Percentiles rank a stretch among this genome's conserved stretches.
Evolutionary conservation across 2,113 vertebrate genomes (phyloP).

Genomic region (Cavia porcellus): DNA sequence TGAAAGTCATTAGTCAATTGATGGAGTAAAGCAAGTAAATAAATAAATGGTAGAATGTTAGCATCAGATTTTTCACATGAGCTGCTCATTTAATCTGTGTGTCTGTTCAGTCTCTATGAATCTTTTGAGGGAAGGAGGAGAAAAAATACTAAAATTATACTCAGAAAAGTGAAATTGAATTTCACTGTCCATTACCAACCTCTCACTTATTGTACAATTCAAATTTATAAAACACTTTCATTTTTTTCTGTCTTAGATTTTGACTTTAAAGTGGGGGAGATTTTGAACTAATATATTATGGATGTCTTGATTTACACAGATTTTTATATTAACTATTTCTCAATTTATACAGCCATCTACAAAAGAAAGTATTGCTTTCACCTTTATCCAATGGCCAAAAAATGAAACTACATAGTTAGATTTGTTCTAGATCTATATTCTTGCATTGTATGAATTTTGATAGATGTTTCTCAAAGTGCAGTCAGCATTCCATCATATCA

Average conservation of each 20-base stretch:
- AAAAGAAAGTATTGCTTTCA: neutral
- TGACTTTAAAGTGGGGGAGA: neutral
- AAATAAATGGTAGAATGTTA: neutral
- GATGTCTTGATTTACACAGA: neutral
- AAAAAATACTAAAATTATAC: neutral
- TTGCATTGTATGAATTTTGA: neutral
- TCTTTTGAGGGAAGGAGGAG: neutral
- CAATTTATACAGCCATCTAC: neutral
- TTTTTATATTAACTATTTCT: neutral
- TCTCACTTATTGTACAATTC: neutral
- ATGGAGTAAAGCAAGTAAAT: neutral
- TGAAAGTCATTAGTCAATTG: neutral
- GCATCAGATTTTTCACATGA: neutral
- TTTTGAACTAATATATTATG: neutral
- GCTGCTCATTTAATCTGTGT: neutral
- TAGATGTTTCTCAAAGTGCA: neutral
- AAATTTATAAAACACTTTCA: neutral
- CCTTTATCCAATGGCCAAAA: neutral
- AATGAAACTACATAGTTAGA: neutral
- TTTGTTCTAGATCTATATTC: neutral
- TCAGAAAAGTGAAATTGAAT: neutral
- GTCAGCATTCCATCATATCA: neutral
- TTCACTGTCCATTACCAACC: neutral
- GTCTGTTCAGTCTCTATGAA: neutral
- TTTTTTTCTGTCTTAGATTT: conserved; percentile 25